Conservation (phyloP, 2,888 invertebrate genomes). For the Lochmaea capreae region DNA sequence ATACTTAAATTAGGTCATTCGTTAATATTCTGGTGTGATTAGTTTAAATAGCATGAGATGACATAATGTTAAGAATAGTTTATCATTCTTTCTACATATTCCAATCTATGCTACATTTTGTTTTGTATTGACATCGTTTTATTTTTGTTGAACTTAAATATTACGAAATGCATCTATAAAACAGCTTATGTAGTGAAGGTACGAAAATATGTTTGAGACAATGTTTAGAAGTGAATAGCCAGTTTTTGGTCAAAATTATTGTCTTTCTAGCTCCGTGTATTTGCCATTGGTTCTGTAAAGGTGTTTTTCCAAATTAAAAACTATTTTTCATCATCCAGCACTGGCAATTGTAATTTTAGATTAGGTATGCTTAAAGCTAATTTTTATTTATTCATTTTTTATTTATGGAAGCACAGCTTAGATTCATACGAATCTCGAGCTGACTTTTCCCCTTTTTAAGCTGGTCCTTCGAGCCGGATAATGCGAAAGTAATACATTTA, state of each 20-base stretch:
- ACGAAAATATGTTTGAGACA: slow-evolving; percentile 34
- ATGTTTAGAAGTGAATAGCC: neutral
- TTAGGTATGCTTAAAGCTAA: too few relatives aligned
- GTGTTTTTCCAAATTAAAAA: neutral
- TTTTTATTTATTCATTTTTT: too few relatives aligned
- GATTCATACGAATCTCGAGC: too few relatives aligned
- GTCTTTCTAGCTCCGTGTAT: neutral
- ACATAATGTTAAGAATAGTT: slow-evolving; percentile 20
- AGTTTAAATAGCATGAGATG: slow-evolving; percentile 16
- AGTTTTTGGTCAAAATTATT: slow-evolving; percentile 1
- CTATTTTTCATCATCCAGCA: neutral
- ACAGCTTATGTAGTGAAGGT: slow-evolving; percentile 22
- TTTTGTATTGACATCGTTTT: slow-evolving; percentile 57
- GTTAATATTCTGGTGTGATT: neutral
- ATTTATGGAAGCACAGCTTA: too few relatives aligned
- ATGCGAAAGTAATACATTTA: too few relatives aligned
- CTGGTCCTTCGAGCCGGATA: too few relatives aligned
- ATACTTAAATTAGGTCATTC: neutral
- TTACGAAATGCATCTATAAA: slow-evolving; percentile 39
- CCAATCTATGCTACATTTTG: slow-evolving; percentile 47
- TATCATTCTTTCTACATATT: slow-evolving; percentile 38
- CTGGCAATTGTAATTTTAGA: neutral
- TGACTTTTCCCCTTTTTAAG: too few relatives aligned
- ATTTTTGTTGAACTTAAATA: slow-evolving; percentile 42
- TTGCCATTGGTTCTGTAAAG: neutral